Evolutionary conservation across 2,113 vertebrate genomes (phyloP), one percentile per base, ranked within the genome.

Genomic region (Pogona vitticeps): DNA sequence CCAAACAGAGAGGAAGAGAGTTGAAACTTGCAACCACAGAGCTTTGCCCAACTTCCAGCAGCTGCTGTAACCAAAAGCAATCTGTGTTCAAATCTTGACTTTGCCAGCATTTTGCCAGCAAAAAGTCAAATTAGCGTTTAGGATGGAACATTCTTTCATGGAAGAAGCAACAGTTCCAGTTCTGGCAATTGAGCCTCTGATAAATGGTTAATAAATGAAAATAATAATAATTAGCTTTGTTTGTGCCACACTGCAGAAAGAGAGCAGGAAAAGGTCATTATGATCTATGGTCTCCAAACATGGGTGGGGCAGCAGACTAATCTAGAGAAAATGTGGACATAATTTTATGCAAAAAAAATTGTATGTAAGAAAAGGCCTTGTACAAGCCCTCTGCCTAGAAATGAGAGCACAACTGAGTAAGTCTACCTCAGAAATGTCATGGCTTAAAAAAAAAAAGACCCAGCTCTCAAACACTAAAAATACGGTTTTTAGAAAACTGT

Each of bases 141-240:
- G 28, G 72, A 42, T 61, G 36, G n/a, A 83, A 61, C 68, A 46
- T 31, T 77, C 80, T 83, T 83, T 71, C 84, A 79, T n/a, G 76
- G 36, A 67, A 80, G 40, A 65, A 12, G 21, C 63, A 42, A 40
- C 36, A 7, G 17, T 12, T 6, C n/a, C 36, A 70, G 52, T 6
- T 52, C 72, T 59, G 70, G 36, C 82, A 78, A 36, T 4, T 6
- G 40, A 84, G 82, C 76, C n/a, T 38, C 5, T 5, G 18, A 58
- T 42, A 78, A 20, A 36, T 28, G 40, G 31, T 58, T 63, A 79
- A 20, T 63, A 78, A 71, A 68, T 33, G 71, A 80, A 28, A 80
- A 75, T 56, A 70, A 68, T 40, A 67, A 75, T 63, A 6, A 75
- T 67, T 75, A 80, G 28, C 7, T 73, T 56, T 88, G n/a, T 84